Percentiles rank a stretch among this genome's conserved stretches.
Evolutionary conservation across 2,113 vertebrate genomes (phyloP).

Genomic region (Nothoprocta pentlandii): DNA sequence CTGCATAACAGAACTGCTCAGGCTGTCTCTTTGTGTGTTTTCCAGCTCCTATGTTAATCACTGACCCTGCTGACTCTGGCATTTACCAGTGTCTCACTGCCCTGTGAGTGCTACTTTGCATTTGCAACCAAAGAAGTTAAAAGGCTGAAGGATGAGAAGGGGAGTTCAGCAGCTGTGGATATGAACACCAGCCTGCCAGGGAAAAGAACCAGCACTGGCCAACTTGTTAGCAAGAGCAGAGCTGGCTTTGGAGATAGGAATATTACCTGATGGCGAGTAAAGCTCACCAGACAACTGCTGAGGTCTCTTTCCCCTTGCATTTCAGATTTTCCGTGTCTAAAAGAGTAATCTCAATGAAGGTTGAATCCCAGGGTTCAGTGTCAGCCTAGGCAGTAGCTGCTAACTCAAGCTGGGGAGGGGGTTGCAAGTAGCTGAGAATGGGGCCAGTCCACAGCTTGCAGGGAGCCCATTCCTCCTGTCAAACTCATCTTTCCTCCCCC

Average conservation of each 20-base stretch:
- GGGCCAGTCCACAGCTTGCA: constrained; percentile 20
- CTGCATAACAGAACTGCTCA: constrained; percentile 73
- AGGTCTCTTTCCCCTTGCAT: background rate
- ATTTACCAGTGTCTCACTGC: constrained; percentile 71
- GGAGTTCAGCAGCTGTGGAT: constrained; percentile 30
- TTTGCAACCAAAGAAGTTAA: constrained; percentile 65
- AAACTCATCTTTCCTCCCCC: background rate
- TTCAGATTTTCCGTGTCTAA: background rate
- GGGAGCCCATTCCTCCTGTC: background rate
- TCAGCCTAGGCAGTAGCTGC: background rate
- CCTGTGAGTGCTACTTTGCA: constrained; percentile 56
- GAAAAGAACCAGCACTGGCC: background rate
- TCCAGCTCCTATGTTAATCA: constrained; percentile 75
- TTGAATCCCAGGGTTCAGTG: background rate
- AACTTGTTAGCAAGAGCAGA: background rate
- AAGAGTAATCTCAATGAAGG: background rate
- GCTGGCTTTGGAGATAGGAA: background rate
- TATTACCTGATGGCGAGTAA: background rate
- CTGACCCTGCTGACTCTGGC: constrained; percentile 66
- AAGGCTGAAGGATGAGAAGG: constrained; percentile 58
- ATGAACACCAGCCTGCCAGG: background rate
- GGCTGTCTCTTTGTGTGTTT: constrained; percentile 72
- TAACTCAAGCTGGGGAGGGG: background rate
- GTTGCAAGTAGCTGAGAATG: background rate
- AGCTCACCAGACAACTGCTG: background rate